Percentiles rank a stretch among this genome's conserved stretches.
Evolutionary conservation across 1,140 invertebrate species (phyloP).

Genomic region (Aethina tumida): DNA sequence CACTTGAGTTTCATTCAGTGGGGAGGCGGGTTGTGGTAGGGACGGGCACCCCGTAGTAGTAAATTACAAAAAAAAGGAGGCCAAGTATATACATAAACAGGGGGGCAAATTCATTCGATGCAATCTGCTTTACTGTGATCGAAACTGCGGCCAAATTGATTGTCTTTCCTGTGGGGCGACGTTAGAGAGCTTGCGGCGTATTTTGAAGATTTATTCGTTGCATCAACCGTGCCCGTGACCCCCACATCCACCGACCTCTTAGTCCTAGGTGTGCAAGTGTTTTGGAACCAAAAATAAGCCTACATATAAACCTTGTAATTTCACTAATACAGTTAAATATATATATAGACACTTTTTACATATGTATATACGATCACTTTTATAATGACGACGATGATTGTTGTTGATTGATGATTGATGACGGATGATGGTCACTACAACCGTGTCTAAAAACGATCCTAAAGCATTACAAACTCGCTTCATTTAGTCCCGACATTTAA

Average conservation of each 20-base stretch:
- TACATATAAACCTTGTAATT: conserved; percentile 9
- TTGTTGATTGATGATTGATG: conserved; percentile 9
- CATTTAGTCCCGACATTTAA: background rate
- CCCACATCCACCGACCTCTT: background rate
- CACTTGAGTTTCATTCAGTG: no score
- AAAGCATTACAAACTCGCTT: conserved; percentile 9
- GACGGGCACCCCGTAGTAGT: no score
- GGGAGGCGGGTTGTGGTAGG: no score
- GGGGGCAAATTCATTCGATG: no score
- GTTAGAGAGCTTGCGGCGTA: no score
- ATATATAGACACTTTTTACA: conserved; percentile 12
- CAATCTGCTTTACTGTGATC: no score
- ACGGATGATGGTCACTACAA: background rate
- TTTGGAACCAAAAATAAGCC: conserved; percentile 2
- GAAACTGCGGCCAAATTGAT: no score
- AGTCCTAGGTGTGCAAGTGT: background rate
- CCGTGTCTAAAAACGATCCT: conserved; percentile 1
- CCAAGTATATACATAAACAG: no score
- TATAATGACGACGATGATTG: conserved; percentile 3
- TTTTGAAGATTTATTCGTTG: no score
- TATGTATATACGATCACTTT: conserved; percentile 10
- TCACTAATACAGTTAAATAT: conserved; percentile 8
- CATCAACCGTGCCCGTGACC: conserved; percentile 4
- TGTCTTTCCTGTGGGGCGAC: no score
- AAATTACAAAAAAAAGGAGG: no score